Percentiles rank a stretch among this genome's conserved stretches.
Evolutionary conservation across 2,113 vertebrate species (phyloP).

Genomic region (Tonatia bakeri): DNA sequence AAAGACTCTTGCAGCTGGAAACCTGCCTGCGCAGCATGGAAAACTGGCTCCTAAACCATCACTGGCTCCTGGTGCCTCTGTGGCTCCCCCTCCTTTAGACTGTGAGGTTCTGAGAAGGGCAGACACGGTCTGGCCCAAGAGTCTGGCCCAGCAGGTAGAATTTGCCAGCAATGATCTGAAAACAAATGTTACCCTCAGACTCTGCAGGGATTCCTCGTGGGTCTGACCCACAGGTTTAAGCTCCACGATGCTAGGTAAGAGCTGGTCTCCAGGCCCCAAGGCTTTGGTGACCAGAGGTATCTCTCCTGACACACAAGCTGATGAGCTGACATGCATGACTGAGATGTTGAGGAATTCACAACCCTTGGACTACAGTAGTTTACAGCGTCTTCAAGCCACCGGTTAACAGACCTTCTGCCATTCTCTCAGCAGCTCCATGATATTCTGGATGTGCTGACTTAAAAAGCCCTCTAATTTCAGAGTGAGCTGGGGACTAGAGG

Average conservation of each 20-base stretch:
- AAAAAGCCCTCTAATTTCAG: neutral
- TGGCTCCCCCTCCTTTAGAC: neutral
- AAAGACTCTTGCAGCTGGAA: no score
- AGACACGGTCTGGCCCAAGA: neutral
- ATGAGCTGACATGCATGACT: neutral
- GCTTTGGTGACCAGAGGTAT: neutral
- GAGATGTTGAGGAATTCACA: neutral
- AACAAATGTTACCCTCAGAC: neutral
- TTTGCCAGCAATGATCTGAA: neutral
- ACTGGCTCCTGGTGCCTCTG: neutral
- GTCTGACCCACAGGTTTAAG: neutral
- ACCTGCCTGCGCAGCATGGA: rapidly evolving
- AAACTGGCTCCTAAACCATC: neutral
- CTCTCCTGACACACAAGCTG: neutral
- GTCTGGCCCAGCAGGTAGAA: neutral
- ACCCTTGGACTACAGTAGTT: neutral
- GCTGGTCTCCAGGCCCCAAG: neutral
- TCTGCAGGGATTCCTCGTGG: neutral
- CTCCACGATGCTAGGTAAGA: neutral
- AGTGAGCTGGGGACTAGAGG: neutral
- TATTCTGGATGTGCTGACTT: neutral
- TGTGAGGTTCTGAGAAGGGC: neutral
- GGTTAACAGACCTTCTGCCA: neutral
- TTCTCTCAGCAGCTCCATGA: neutral
- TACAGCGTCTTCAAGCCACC: neutral